Evolutionary conservation across 2,888 invertebrate genomes (phyloP).

Genomic region (Tenthredo amoena): DNA sequence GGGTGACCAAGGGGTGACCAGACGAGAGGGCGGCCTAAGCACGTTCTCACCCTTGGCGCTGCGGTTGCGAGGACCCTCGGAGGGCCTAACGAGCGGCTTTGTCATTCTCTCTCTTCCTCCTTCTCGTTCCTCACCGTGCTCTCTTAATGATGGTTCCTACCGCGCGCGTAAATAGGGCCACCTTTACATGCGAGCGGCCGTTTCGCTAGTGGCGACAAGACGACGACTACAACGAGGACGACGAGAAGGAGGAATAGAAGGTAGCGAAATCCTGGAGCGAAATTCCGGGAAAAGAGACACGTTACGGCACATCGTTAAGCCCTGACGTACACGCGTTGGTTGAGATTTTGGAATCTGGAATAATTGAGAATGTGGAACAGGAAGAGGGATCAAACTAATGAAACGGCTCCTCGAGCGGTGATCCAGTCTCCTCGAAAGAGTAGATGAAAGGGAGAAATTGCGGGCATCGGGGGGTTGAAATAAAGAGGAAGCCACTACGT

Average conservation of each 20-base stretch:
- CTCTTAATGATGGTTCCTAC: constrained; percentile 74
- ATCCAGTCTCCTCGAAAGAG: too few species aligned
- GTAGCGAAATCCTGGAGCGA: neutral
- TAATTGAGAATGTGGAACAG: neutral
- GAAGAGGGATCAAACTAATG: constrained; percentile 15
- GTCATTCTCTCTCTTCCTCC: constrained; percentile 70
- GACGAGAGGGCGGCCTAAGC: constrained; percentile 74
- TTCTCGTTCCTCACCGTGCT: constrained; percentile 58
- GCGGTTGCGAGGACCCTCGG: constrained; percentile 75
- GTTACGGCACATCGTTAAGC: constrained; percentile 45
- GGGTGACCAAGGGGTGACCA: constrained; percentile 65
- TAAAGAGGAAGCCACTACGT: constrained; percentile 27
- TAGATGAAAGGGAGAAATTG: neutral
- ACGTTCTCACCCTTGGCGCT: constrained; percentile 78
- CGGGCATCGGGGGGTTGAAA: neutral
- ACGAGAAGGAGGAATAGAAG: neutral
- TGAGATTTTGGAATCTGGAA: constrained; percentile 33
- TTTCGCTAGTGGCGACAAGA: constrained; percentile 50
- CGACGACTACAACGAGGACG: constrained; percentile 33
- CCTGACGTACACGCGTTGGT: constrained; percentile 3
- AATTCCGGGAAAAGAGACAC: constrained; percentile 29
- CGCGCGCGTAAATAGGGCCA: constrained; percentile 66
- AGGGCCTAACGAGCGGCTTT: constrained; percentile 78
- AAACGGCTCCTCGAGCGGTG: neutral
- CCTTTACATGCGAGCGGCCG: constrained; percentile 50